Percentiles rank a stretch among this genome's conserved stretches.
Evolutionary conservation across 2,113 vertebrate species (phyloP).

Genomic region (Hemiscyllium ocellatum): DNA sequence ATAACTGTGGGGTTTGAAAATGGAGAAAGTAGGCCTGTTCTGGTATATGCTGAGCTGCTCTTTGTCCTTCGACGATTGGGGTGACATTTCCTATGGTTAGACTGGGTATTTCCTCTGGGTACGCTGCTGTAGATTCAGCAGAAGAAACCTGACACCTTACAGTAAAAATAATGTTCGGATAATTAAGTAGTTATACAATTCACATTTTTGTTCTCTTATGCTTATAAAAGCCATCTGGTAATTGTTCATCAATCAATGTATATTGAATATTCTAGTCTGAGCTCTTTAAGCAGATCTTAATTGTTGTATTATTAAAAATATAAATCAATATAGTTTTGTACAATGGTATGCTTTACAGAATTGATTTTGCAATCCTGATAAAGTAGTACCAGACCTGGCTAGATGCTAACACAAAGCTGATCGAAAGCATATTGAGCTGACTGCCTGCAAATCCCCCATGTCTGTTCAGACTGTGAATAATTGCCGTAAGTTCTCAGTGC

Average conservation of each 20-base stretch:
- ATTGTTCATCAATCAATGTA: conserved; percentile 3
- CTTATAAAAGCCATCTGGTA: neutral
- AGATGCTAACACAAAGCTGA: neutral
- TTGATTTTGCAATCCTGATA: neutral
- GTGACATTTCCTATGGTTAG: neutral
- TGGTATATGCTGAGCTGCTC: neutral
- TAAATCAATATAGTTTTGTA: neutral
- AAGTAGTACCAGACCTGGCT: neutral
- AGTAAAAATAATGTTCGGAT: neutral
- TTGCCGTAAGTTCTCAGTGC: neutral
- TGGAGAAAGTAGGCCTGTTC: too few species aligned
- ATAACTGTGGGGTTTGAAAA: too few species aligned
- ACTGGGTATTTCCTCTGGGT: neutral
- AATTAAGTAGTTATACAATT: neutral
- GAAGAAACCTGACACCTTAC: neutral
- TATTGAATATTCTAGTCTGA: conserved; percentile 1
- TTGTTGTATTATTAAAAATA: conserved; percentile 21
- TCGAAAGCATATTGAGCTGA: neutral
- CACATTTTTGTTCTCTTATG: conserved; percentile 2
- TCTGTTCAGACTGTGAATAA: neutral
- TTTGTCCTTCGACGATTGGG: neutral
- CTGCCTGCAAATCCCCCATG: neutral
- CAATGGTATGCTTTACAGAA: neutral
- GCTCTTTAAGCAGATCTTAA: neutral
- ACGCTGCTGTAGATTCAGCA: neutral